Conservation (phyloP, 2,888 invertebrate species). For the Abrostola triplasia region DNA sequence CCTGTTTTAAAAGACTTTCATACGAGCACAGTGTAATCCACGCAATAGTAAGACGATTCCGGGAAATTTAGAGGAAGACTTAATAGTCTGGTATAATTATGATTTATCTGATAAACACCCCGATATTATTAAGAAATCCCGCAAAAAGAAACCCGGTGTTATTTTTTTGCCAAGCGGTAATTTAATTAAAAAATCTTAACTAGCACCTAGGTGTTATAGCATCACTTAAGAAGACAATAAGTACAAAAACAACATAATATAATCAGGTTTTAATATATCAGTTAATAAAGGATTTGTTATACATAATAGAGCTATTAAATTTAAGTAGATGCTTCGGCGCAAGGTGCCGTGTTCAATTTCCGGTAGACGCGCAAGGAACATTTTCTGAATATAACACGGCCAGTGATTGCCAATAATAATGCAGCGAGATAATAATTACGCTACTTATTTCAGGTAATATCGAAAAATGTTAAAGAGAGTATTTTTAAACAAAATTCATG, state of each 20-base stretch:
- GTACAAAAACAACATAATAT: neutral
- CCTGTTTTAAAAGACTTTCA: no score
- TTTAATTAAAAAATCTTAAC: no score
- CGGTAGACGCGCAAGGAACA: slow-evolving; percentile 41
- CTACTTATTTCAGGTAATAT: slow-evolving; percentile 50
- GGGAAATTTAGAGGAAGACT: no score
- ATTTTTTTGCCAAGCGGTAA: no score
- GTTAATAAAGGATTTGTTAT: slow-evolving; percentile 32
- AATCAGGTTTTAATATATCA: slow-evolving; percentile 23
- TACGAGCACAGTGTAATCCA: no score
- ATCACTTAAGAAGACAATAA: neutral
- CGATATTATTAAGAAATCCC: no score
- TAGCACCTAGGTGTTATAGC: no score
- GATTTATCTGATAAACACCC: no score
- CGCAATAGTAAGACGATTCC: no score
- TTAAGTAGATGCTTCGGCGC: slow-evolving; percentile 35
- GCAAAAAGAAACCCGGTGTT: no score
- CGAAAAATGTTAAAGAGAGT: slow-evolving; percentile 40
- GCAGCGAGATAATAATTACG: slow-evolving; percentile 38
- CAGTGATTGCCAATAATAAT: slow-evolving; percentile 53
- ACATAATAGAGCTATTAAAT: slow-evolving; percentile 53
- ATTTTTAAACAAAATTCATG: no score
- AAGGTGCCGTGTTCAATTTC: slow-evolving; percentile 47
- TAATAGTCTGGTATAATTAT: no score
- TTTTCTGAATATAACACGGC: slow-evolving; percentile 46